phyloP scores from a whole-genome alignment of 2,888 invertebrate genomes.

The Sinotaia quadrata region DNA sequence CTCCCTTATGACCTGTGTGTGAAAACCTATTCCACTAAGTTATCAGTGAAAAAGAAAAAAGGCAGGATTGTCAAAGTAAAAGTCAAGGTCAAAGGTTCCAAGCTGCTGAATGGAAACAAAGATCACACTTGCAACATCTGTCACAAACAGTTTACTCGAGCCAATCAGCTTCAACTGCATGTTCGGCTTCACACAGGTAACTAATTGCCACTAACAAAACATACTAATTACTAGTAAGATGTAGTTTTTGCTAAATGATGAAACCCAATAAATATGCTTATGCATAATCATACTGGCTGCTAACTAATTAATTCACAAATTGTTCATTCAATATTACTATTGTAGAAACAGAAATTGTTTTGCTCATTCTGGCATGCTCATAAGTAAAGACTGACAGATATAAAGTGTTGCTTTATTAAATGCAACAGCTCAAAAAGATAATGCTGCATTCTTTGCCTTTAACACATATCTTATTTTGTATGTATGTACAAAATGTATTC shows the following conservation, averaged over 20 bases:
- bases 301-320: no score
- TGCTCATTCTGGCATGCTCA: no score
- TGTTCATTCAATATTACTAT: no score
- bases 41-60: not conserved
- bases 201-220: not conserved
- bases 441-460: no score
- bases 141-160: constrained; percentile 49
- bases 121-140: constrained; percentile 57
- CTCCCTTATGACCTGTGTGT: not conserved
- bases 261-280: no score
- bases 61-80: not conserved
- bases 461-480: no score
- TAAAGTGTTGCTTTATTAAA: no score
- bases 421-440: no score
- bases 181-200: constrained; percentile 51
- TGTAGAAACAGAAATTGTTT: no score
- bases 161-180: constrained; percentile 50
- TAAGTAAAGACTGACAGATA: no score
- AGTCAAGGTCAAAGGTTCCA: not conserved
- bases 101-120: constrained; percentile 28
- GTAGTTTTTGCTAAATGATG: not conserved
- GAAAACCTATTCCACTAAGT: constrained; percentile 5
- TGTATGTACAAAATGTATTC: no score
- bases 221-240: not conserved
- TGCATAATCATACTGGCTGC: no score